Percentiles rank a stretch among this genome's conserved stretches.
Conservation (phyloP, 2,797 vertebrate species). For the Darevskia mixta region DNA sequence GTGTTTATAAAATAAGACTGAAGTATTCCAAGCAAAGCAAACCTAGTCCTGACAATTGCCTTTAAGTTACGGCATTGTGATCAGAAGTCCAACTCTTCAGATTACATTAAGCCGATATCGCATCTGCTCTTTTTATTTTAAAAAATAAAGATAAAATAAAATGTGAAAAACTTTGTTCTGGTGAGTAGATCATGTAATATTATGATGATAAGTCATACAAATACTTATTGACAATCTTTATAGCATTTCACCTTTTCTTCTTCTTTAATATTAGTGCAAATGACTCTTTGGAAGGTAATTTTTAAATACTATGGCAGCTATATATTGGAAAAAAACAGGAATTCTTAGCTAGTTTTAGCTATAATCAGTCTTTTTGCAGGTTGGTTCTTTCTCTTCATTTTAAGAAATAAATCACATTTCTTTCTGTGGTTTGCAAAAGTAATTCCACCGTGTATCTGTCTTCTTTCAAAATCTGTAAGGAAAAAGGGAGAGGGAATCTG, state of each 20-base stretch:
- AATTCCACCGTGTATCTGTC: slow-evolving; percentile 59
- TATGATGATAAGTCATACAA: slow-evolving; percentile 22
- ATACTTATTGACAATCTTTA: slow-evolving; percentile 32
- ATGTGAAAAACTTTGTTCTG: background rate
- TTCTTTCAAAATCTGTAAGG: slow-evolving; percentile 67
- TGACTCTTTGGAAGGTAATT: slow-evolving; percentile 26
- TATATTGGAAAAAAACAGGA: slow-evolving; percentile 35
- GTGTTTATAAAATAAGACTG: slow-evolving; percentile 47
- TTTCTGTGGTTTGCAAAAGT: slow-evolving; percentile 41
- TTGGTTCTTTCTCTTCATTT: slow-evolving; percentile 54
- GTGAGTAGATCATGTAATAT: slow-evolving; percentile 49
- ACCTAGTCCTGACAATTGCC: slow-evolving; percentile 49
- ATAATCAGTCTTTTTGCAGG: slow-evolving; percentile 41
- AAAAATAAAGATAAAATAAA: slow-evolving; percentile 28
- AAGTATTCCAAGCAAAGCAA: slow-evolving; percentile 53
- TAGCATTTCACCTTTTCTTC: slow-evolving; percentile 47
- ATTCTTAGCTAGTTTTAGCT: slow-evolving; percentile 25
- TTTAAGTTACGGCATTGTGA: slow-evolving; percentile 41
- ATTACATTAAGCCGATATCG: slow-evolving; percentile 32
- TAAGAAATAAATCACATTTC: slow-evolving; percentile 37
- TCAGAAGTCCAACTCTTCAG: background rate
- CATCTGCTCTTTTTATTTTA: slow-evolving; percentile 20
- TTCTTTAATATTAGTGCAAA: slow-evolving; percentile 49
- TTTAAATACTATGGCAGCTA: slow-evolving; percentile 28
- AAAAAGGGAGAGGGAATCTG: slow-evolving; percentile 5